Evolutionary conservation across 1,140 invertebrate species (phyloP).

Genomic region (Cydia fagiglandana): DNA sequence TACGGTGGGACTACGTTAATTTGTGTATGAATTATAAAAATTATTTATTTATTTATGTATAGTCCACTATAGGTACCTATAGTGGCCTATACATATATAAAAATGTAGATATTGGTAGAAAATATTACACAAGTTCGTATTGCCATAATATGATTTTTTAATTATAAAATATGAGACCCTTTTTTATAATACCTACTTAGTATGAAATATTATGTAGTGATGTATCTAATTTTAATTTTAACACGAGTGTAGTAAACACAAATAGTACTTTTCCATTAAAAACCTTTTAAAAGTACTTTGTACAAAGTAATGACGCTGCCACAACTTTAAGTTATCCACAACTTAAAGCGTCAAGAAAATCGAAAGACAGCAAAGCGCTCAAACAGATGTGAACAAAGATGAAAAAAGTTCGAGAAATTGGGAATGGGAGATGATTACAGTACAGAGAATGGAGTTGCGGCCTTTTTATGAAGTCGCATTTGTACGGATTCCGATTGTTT

Average conservation of each 20-base stretch:
- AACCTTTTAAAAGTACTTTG: slow-evolving; percentile 9
- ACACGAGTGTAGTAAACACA: background rate
- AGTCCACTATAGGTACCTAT: no score
- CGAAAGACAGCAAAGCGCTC: slow-evolving; percentile 35
- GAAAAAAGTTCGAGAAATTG: slow-evolving; percentile 66
- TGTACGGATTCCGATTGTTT: slow-evolving; percentile 70
- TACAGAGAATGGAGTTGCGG: slow-evolving; percentile 72
- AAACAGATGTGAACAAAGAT: slow-evolving; percentile 69
- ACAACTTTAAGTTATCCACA: slow-evolving; percentile 17
- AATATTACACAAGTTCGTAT: no score
- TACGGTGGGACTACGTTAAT: no score
- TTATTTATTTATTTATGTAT: no score
- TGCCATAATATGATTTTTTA: no score
- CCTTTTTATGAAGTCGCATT: slow-evolving; percentile 66
- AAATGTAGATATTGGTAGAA: no score
- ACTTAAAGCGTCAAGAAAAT: slow-evolving; percentile 36
- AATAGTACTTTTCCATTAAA: slow-evolving; percentile 16
- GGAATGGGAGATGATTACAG: slow-evolving; percentile 63
- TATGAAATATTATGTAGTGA: background rate
- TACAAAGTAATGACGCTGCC: slow-evolving; percentile 9
- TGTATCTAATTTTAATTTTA: background rate
- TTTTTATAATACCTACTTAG: no score
- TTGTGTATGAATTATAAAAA: no score
- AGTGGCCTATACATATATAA: no score
- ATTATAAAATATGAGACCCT: no score